Base-by-base conservation (phyloP, 2,113 vertebrate species). In the Prunella fulvescens region DNA sequence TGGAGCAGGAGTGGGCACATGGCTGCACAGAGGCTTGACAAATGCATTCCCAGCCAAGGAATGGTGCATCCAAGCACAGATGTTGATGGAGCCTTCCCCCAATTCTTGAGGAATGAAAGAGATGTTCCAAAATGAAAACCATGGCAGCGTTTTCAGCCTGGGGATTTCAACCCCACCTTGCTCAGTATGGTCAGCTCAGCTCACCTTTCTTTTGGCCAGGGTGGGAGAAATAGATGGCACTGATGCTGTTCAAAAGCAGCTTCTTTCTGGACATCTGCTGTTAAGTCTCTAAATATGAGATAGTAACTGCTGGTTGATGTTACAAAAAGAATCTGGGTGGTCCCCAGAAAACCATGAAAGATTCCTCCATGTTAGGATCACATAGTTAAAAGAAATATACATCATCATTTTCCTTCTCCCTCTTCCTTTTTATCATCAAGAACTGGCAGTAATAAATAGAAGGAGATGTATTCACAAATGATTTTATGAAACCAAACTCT, bases 351-450 rank as follows among this genome's bases (percentile, higher is more conserved):
- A 80, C 44, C 53, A 57, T 53, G 29, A 80, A 90, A 83, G 54
- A 66, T 83, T 77, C 11, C 33, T 88, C 35, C 56, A 23, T 0
- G 0, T 77, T 58, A 77, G 26, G 19, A 88, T 70, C 76, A 78
- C 39, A 42, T 16, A 74, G 11, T 74, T 86, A 74, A 71, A 90
- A 92, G 62, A 86, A 94, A 86, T 40, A 54, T 73, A 93, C 3
- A 0, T 47, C 66, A 56, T 57, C 33, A 51, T 47, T 78, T 94
- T 80, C 86, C 39, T 81, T 87, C 22, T 62, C 66, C 19, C 6
- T 85, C 90, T 93, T 91, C 61, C 61, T 88, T 94, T 94, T 94
- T 86, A 77, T 86, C 67, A 93, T 71, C 54, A 79, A 92, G 19
- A 93, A 76, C 10, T 64, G 19, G 35, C 60, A 86, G 51, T 92